Evolutionary conservation across 1,140 invertebrate genomes (phyloP).

Genomic region (Bombus soroeensis): DNA sequence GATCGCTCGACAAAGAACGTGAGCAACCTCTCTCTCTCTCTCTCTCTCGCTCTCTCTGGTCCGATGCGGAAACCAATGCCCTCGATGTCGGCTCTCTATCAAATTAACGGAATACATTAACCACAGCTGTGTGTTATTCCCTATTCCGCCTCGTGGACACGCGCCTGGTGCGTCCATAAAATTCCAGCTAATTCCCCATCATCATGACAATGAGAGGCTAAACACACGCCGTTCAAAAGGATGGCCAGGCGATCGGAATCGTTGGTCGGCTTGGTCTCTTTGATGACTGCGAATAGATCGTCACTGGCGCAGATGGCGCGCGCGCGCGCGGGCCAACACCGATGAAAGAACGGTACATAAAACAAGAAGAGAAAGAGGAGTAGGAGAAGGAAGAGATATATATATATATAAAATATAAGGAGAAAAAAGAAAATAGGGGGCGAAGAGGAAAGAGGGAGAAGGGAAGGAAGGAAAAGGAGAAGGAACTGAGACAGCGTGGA

Average conservation of each 20-base stretch:
- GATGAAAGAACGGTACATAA: not conserved
- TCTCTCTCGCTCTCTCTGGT: not conserved
- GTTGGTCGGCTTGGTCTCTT: constrained; percentile 51
- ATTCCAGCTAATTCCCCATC: constrained; percentile 57
- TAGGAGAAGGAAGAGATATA: not conserved
- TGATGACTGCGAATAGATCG: constrained; percentile 63
- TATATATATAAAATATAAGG: not conserved
- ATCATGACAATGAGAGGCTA: constrained; percentile 58
- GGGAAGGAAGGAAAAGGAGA: constrained; percentile 12
- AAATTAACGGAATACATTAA: constrained; percentile 39
- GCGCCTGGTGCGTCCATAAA: constrained; percentile 33
- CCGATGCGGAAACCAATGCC: not conserved
- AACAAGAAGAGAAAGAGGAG: not conserved
- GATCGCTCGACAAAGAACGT: constrained; percentile 4
- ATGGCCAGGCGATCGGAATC: constrained; percentile 46
- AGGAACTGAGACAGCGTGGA: constrained; percentile 73
- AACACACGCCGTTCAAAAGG: constrained; percentile 24
- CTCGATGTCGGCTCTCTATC: not conserved
- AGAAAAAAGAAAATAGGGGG: not conserved
- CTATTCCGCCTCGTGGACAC: constrained; percentile 28
- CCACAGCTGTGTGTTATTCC: constrained; percentile 6
- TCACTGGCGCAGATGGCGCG: constrained; percentile 15
- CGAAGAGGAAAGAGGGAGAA: not conserved
- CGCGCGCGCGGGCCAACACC: not conserved
- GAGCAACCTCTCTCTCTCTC: not conserved